phyloP scores from a whole-genome alignment of 1,140 invertebrate genomes.

The Triops longicaudatus region DNA sequence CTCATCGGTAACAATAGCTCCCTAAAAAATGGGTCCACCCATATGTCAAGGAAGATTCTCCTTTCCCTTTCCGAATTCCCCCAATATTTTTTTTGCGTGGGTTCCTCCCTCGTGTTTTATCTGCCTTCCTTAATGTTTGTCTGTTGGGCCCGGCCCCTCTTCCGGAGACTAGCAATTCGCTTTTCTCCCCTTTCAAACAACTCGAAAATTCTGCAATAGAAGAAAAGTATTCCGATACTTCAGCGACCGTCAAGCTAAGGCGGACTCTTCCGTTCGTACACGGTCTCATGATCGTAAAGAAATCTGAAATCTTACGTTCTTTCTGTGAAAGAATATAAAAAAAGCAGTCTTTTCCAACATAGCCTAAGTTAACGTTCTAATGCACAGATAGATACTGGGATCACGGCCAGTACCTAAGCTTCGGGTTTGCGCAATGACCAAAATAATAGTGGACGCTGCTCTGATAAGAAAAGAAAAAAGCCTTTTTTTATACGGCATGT shows the following conservation, averaged over 20 bases:
- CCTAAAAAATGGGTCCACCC: not conserved
- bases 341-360: not conserved
- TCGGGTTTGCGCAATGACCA: not conserved
- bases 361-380: not conserved
- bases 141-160: not conserved
- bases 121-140: slow-evolving; percentile 9
- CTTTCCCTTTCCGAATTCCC: not conserved
- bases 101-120: not conserved
- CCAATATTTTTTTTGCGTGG: not conserved
- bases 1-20: not conserved
- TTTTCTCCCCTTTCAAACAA: not conserved
- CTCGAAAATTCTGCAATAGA: not conserved
- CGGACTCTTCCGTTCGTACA: not conserved
- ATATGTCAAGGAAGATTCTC: slow-evolving; percentile 8
- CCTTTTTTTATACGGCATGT: not conserved
- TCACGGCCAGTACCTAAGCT: not conserved
- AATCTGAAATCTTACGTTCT: not conserved
- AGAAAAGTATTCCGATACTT: not conserved
- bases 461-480: not conserved
- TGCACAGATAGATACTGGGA: not conserved
- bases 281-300: not conserved
- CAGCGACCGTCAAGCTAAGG: not conserved
- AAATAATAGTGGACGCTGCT: not conserved
- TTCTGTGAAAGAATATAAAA: not conserved
- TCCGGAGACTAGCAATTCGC: not conserved